Evolutionary conservation across 2,888 invertebrate genomes (phyloP).

Genomic region (Polietes domitor): DNA sequence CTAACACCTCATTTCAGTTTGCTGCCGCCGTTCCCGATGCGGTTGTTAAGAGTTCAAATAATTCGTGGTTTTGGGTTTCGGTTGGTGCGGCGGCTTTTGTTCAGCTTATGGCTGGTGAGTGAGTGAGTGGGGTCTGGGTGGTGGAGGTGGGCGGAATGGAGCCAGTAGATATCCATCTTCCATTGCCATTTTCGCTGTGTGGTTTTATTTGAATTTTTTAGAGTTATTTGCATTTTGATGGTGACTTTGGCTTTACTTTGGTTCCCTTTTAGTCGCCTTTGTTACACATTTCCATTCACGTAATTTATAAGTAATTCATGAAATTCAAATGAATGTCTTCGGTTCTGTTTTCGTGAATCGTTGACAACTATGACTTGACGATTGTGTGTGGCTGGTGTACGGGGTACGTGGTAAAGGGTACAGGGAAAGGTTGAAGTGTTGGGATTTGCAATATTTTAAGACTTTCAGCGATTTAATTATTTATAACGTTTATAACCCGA

Average conservation of each 20-base stretch:
- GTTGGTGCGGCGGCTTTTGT: conserved; percentile 19
- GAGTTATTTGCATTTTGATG: conserved; percentile 63
- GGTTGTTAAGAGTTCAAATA: conserved; percentile 55
- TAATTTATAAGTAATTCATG: conserved; percentile 65
- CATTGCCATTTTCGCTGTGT: conserved; percentile 23
- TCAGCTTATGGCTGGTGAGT: conserved; percentile 5
- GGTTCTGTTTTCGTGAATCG: conserved; percentile 42
- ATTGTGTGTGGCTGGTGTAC: conserved; percentile 25
- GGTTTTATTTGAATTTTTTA: conserved; percentile 36
- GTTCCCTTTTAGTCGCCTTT: conserved; percentile 17
- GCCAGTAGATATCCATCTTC: conserved; percentile 23
- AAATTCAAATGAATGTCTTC: conserved; percentile 65
- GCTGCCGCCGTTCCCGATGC: conserved; percentile 42
- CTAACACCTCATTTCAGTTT: conserved; percentile 42
- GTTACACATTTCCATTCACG: conserved; percentile 48
- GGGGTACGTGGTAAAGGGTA: neutral
- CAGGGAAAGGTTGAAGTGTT: neutral
- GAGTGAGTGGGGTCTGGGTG: neutral
- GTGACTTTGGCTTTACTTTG: conserved; percentile 62
- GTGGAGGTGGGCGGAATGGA: neutral
- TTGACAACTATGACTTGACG: conserved; percentile 55
- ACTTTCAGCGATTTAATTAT: neutral
- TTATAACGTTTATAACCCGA: neutral
- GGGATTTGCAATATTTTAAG: neutral
- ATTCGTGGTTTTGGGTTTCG: conserved; percentile 57